Evolutionary conservation across 1,140 invertebrate species (phyloP).

Genomic region (Neodiprion fabricii): DNA sequence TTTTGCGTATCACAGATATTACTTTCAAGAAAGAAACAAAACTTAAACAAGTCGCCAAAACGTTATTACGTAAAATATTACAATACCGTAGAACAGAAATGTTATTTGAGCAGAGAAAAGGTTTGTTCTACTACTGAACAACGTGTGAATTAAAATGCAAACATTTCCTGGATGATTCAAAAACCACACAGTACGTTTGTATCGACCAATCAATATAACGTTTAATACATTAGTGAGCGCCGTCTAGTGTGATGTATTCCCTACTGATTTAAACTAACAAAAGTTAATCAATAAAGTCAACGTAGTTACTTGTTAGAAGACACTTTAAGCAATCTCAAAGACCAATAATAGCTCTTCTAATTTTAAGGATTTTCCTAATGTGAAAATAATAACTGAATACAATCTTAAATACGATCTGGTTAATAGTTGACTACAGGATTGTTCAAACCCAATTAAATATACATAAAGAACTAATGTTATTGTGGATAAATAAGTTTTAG

Average conservation of each 20-base stretch:
- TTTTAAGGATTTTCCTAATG: not conserved
- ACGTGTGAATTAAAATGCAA: no score
- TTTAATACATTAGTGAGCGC: not conserved
- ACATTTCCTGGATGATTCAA: no score
- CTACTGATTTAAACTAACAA: slow-evolving; percentile 2
- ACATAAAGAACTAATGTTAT: not conserved
- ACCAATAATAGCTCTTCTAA: not conserved
- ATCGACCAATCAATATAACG: no score
- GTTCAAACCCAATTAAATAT: no score
- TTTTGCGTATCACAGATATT: not conserved
- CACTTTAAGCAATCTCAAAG: not conserved
- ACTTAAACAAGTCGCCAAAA: not conserved
- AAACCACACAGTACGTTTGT: no score
- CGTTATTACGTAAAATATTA: not conserved
- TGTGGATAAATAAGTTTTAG: not conserved
- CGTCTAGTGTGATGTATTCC: not conserved
- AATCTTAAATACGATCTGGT: not conserved
- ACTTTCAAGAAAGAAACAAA: not conserved
- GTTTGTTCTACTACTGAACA: no score
- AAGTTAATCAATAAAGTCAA: not conserved
- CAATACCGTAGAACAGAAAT: not conserved
- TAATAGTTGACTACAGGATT: no score
- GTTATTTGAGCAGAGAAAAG: no score
- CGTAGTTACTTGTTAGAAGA: not conserved
- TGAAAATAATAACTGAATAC: not conserved